phyloP scores from a whole-genome alignment of 2,888 invertebrate genomes.

The Idaea straminata region DNA sequence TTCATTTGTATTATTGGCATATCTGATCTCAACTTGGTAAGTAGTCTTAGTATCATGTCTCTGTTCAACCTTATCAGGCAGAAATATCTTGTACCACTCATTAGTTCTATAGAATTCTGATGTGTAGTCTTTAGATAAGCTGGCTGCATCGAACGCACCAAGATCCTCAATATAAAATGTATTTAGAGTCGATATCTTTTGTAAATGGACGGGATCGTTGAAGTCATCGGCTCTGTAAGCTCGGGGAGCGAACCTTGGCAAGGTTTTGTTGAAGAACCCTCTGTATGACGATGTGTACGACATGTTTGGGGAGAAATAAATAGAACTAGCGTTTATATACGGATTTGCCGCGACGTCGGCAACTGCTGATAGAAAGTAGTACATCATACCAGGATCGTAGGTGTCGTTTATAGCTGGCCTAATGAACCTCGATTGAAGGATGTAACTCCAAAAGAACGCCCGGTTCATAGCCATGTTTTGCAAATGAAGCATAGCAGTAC shows the following conservation, averaged over 20 bases:
- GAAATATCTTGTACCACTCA: constrained; percentile 95
- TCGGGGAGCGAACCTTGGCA: constrained; percentile 96
- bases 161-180: constrained; percentile 93
- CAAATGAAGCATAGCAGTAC: constrained; percentile 94
- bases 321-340: constrained; percentile 93
- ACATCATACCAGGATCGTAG: constrained; percentile 99
- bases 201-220: constrained; percentile 95
- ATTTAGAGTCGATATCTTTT: constrained; percentile 96
- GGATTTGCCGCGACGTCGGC: constrained; percentile 97
- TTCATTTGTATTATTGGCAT: constrained; percentile 96
- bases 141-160: constrained; percentile 90
- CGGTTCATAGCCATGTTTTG: constrained; percentile 98
- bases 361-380: constrained; percentile 95
- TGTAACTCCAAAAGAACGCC: constrained; percentile 97
- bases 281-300: constrained; percentile 96
- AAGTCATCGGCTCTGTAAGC: constrained; percentile 95
- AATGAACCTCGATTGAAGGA: constrained; percentile 93
- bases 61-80: constrained; percentile 91
- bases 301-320: constrained; percentile 96
- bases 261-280: constrained; percentile 97
- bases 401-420: constrained; percentile 94
- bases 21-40: constrained; percentile 95
- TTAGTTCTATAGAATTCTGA: constrained; percentile 94
- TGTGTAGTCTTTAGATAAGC: constrained; percentile 92
- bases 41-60: constrained; percentile 95